phyloP scores from a whole-genome alignment of 2,888 invertebrate genomes.

The Dolichopus griseipennis region DNA sequence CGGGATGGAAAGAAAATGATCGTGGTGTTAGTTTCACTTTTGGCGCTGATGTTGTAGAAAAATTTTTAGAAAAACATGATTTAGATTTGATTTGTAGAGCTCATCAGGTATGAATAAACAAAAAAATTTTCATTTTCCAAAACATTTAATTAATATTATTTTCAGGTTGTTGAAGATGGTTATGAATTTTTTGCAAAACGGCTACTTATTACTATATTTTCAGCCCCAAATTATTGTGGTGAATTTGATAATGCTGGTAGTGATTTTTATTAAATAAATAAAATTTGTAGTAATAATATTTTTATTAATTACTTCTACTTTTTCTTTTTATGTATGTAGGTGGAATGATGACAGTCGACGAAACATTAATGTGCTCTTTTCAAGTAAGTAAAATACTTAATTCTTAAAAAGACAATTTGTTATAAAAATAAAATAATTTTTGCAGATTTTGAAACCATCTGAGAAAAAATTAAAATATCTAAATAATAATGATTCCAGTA shows the following conservation, averaged over 20 bases:
- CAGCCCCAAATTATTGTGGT: slow-evolving; percentile 79
- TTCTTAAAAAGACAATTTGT: neutral
- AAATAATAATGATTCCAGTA: neutral
- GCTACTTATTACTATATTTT: slow-evolving; percentile 80
- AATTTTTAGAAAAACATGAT: slow-evolving; percentile 73
- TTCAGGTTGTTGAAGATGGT: slow-evolving; percentile 94
- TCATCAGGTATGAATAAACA: slow-evolving; percentile 94
- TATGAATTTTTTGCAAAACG: slow-evolving; percentile 95
- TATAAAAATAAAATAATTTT: neutral
- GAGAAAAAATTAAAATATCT: neutral
- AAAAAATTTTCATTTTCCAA: neutral
- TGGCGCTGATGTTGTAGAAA: slow-evolving; percentile 71
- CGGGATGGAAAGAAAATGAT: slow-evolving; percentile 99
- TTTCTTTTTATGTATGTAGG: neutral
- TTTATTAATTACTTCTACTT: neutral
- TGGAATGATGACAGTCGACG: neutral
- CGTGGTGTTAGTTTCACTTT: slow-evolving; percentile 97
- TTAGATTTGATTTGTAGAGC: slow-evolving; percentile 97
- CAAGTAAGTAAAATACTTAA: neutral
- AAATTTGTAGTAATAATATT: neutral
- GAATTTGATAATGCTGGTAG: slow-evolving; percentile 66
- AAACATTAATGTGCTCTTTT: slow-evolving; percentile 2
- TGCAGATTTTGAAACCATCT: neutral
- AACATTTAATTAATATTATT: neutral
- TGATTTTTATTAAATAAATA: too few species aligned